Percentiles rank a stretch among this genome's conserved stretches.
These are phyloP conservation scores for Drosophila asahinai DNA, from an alignment of 1,140 invertebrate genomes.

Conservation along the genomic window DNA sequence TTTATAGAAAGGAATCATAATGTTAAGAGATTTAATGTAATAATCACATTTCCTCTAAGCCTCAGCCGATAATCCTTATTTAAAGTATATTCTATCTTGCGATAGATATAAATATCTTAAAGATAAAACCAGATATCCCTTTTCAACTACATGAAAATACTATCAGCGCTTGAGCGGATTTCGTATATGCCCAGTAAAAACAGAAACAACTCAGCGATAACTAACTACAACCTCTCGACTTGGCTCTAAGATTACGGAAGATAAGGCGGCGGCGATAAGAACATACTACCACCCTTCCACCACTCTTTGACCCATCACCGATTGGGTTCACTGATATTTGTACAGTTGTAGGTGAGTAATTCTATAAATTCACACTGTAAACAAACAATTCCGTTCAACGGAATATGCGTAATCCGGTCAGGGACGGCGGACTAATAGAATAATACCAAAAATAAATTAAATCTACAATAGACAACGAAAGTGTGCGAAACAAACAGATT, in stretches of 20 bases:
- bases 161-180: background rate
- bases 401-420: conserved; percentile 59
- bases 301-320: background rate
- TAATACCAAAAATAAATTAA: conserved; percentile 24
- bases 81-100: background rate
- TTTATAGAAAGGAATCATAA: too few species aligned
- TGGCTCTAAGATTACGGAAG: conserved; percentile 15
- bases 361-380: background rate
- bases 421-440: conserved; percentile 45
- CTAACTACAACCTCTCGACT: background rate
- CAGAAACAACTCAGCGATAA: conserved; percentile 9
- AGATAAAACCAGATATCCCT: background rate
- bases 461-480: conserved; percentile 1
- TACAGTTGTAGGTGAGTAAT: conserved; percentile 26
- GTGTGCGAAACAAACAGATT: conserved; percentile 1
- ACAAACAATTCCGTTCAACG: conserved; percentile 1
- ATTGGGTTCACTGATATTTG: conserved; percentile 20
- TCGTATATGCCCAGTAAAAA: background rate
- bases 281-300: background rate
- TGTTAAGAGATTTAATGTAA: background rate
- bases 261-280: conserved; percentile 30
- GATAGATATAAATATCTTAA: background rate
- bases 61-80: too few species aligned
- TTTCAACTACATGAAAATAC: too few species aligned
- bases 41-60: background rate